Percentiles rank a stretch among this genome's conserved stretches.
phyloP scores from a whole-genome alignment of 2,113 vertebrate genomes.

The Cyphomyrus plagiostoma region DNA sequence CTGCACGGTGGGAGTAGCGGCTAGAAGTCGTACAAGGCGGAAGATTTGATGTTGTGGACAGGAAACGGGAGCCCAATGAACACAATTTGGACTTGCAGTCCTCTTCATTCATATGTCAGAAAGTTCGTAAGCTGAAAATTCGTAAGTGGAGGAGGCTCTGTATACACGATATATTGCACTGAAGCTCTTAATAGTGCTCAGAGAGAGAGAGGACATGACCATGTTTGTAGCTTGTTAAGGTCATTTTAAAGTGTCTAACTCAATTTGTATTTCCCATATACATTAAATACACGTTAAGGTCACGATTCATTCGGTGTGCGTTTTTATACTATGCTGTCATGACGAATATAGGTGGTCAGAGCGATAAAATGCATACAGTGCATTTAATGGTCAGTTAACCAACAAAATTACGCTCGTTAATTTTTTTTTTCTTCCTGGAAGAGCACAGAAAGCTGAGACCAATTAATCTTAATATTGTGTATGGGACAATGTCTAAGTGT shows the following conservation, averaged over 20 bases:
- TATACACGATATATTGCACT: neutral
- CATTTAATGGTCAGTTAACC: neutral
- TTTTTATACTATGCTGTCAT: neutral
- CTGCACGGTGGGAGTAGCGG: too few species aligned
- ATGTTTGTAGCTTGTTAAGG: neutral
- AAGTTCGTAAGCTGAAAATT: too few species aligned
- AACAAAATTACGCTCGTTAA: neutral
- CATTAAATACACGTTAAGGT: neutral
- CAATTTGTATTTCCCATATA: neutral
- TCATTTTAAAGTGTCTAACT: neutral
- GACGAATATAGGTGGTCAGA: neutral
- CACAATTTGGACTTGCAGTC: too few species aligned
- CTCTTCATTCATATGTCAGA: too few species aligned
- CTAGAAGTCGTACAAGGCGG: too few species aligned
- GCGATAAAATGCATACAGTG: neutral
- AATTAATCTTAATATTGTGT: neutral
- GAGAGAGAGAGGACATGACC: neutral
- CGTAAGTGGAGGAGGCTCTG: too few species aligned
- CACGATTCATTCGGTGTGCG: neutral
- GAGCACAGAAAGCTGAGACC: neutral
- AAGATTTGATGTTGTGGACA: too few species aligned
- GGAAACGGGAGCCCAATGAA: too few species aligned
- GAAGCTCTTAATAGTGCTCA: neutral
- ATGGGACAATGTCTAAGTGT: neutral
- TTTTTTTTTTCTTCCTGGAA: neutral